Base-by-base conservation (phyloP, 2,888 invertebrate species). In the Xestoiulus laeticollis region DNA sequence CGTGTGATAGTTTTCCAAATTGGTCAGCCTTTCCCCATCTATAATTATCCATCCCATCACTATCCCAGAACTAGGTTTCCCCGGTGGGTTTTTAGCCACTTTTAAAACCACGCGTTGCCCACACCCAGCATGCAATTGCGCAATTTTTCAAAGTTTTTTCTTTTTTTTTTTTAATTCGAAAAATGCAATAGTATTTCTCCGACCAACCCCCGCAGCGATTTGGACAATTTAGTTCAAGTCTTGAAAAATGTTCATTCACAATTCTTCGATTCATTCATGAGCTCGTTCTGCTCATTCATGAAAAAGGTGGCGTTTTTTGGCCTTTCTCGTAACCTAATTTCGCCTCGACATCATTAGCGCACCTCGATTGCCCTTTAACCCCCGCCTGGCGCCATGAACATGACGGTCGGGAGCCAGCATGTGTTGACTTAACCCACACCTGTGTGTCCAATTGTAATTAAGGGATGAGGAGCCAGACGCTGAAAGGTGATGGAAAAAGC, bases 1-100 rank as follows among this genome's bases (percentile, higher is more conserved):
- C 53, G n/a, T 53, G 53, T 53, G 53, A 53, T 53, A 53, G 53
- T 53, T 53, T 53, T 53, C 53, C 53, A 53, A 53, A 53, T 53
- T 53, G 53, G 53, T n/a, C 53, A 53, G n/a, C 53, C 19, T 53
- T 53, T 53, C 53, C 53, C 1, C 53, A n/a, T 12, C 53, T 53
- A 53, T 53, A 53, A 53, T 53, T 53, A 53, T n/a, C 53, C 53
- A 53, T 53, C 53, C 53, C 53, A 53, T 53, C 53, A 19, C 14
- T 10, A 10, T 43, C 43, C 6, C 43, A 43, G 1, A 53, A 53
- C 53, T 53, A n/a, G 53, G 53, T 48, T 48, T 48, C 48, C 48
- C 48, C 48, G 2, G 10, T 12, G 48, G 48, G 8, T 53, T 53
- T 53, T n/a, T 53, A n/a, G 53, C 53, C 53, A 53, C 43, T 43